Percentiles rank a stretch among this genome's conserved stretches.
phyloP scores from a whole-genome alignment of 2,797 vertebrate genomes.

The Novumbra hubbsi region DNA sequence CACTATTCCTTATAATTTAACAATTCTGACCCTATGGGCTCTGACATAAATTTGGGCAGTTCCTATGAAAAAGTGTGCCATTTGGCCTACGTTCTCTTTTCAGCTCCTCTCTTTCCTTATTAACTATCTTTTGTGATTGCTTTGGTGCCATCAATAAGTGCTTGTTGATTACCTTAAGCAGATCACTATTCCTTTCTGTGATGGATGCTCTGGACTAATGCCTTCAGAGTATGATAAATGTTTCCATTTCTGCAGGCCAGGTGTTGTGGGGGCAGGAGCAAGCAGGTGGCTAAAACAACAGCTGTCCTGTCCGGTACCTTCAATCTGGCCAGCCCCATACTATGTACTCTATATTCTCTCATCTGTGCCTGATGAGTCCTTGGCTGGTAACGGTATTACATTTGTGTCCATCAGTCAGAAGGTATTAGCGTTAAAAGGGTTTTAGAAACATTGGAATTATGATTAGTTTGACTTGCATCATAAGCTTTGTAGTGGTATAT shows the following conservation, averaged over 20 bases:
- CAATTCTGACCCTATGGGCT: neutral
- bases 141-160: slow-evolving; percentile 49
- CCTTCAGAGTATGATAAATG: slow-evolving; percentile 58
- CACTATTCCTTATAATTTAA: neutral
- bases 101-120: slow-evolving; percentile 34
- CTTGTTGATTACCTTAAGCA: slow-evolving; percentile 57
- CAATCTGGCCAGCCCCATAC: too few species aligned
- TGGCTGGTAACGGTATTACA: too few species aligned
- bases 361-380: too few species aligned
- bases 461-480: neutral
- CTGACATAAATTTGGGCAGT: neutral
- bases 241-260: slow-evolving; percentile 37
- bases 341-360: too few species aligned
- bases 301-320: neutral
- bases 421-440: neutral
- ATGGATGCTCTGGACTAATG: slow-evolving; percentile 60
- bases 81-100: neutral
- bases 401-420: too few species aligned
- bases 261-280: slow-evolving; percentile 39
- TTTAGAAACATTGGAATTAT: neutral
- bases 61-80: neutral
- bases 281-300: slow-evolving; percentile 49
- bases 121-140: slow-evolving; percentile 51
- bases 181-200: slow-evolving; percentile 48
- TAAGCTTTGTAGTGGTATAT: neutral